phyloP scores from a whole-genome alignment of 2,888 invertebrate genomes.

The Stenichneumon culpator region DNA sequence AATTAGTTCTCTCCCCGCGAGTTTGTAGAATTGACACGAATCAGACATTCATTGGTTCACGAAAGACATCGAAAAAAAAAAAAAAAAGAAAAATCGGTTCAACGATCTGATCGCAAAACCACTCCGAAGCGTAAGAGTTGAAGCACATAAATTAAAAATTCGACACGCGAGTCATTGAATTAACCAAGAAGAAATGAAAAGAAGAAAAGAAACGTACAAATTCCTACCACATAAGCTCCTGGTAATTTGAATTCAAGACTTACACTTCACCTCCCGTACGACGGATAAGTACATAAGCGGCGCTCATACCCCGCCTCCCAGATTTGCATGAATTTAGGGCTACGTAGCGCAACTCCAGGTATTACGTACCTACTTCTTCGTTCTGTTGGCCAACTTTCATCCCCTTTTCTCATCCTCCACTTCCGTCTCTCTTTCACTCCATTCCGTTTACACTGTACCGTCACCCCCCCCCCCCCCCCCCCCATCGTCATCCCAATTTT shows the following conservation, averaged over 20 bases:
- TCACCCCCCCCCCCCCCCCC: not conserved
- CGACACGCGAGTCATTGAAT: not conserved
- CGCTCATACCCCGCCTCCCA: slow-evolving; percentile 59
- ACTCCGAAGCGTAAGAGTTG: too few relatives aligned
- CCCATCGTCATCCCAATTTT: slow-evolving; percentile 38
- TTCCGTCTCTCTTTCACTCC: slow-evolving; percentile 27
- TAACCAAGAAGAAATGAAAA: not conserved
- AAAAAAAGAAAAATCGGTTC: too few relatives aligned
- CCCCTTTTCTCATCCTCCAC: slow-evolving; percentile 11
- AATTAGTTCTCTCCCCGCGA: slow-evolving; percentile 8
- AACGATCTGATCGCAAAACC: too few relatives aligned
- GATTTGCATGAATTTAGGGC: slow-evolving; percentile 69
- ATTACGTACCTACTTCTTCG: slow-evolving; percentile 53
- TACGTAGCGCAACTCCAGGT: slow-evolving; percentile 54
- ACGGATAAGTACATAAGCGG: slow-evolving; percentile 68
- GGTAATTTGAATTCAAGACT: slow-evolving; percentile 66
- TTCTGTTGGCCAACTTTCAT: slow-evolving; percentile 53
- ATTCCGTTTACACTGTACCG: slow-evolving; percentile 32
- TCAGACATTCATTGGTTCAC: too few relatives aligned
- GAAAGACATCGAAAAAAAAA: too few relatives aligned
- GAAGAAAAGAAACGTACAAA: not conserved
- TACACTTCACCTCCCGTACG: slow-evolving; percentile 55
- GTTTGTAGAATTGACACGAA: too few relatives aligned
- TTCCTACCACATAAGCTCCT: slow-evolving; percentile 25
- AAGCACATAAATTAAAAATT: not conserved